phyloP scores from a whole-genome alignment of 2,113 vertebrate species.

The Ascaphus truei region DNA sequence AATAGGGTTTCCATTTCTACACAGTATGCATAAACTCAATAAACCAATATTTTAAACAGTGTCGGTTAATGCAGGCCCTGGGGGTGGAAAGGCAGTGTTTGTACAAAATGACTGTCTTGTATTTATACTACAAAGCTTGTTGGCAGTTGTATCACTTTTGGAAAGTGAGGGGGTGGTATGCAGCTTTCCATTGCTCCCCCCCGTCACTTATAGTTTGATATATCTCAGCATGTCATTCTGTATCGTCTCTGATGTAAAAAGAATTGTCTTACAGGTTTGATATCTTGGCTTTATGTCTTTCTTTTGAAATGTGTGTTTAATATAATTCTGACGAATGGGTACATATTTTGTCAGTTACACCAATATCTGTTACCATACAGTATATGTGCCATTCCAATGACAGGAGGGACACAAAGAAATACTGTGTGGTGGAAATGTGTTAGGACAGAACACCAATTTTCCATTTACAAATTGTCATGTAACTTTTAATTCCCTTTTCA shows the following conservation, averaged over 20 bases:
- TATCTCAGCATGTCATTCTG: neutral
- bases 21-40: conserved; percentile 10
- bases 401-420: too few relatives aligned
- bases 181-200: neutral
- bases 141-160: neutral
- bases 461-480: too few relatives aligned
- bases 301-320: neutral
- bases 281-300: too few relatives aligned
- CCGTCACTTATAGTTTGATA: neutral
- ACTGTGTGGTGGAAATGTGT: too few relatives aligned
- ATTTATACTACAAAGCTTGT: neutral
- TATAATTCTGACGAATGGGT: conserved; percentile 32
- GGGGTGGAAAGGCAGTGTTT: neutral
- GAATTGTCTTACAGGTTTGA: neutral
- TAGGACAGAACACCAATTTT: too few relatives aligned
- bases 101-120: neutral
- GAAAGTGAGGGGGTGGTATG: neutral
- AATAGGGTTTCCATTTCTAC: neutral
- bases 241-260: neutral
- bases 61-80: neutral
- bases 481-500: too few relatives aligned
- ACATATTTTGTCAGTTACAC: conserved; percentile 26
- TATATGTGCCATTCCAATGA: too few relatives aligned
- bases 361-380: too few relatives aligned
- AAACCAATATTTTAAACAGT: neutral